Percentiles rank a stretch among this genome's conserved stretches.
These are phyloP conservation scores for Nannobrachium achirus DNA, from an alignment of 2,113 vertebrate species.

Conservation along the genomic window DNA sequence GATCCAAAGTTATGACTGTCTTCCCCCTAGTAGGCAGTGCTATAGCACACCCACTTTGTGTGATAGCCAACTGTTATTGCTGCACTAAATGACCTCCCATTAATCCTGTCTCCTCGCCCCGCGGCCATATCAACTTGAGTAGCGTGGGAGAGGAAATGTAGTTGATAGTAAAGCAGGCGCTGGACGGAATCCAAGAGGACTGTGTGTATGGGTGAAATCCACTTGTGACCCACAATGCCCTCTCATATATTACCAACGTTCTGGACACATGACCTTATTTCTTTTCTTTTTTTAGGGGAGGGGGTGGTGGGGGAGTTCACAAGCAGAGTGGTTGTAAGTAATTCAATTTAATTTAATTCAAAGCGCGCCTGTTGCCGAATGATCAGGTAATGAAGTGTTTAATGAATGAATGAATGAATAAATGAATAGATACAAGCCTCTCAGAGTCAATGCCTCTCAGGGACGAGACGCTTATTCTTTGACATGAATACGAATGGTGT, in stretches of 20 bases:
- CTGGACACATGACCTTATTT: neutral
- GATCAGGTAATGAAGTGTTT: slow-evolving; percentile 46
- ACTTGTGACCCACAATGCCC: neutral
- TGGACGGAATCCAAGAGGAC: slow-evolving; percentile 14
- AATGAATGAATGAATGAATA: slow-evolving; percentile 35
- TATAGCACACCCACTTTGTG: slow-evolving; percentile 40
- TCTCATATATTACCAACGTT: neutral
- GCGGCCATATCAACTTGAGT: slow-evolving; percentile 49
- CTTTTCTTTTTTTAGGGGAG: no score
- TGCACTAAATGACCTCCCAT: slow-evolving; percentile 46
- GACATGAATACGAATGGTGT: slow-evolving; percentile 14
- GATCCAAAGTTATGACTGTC: slow-evolving; percentile 42
- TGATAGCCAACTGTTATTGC: slow-evolving; percentile 58
- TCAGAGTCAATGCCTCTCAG: neutral
- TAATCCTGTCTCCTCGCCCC: slow-evolving; percentile 44
- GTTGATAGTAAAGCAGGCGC: slow-evolving; percentile 11
- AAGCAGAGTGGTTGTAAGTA: slow-evolving; percentile 29
- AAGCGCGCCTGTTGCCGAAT: slow-evolving; percentile 20
- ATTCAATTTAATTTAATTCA: slow-evolving; percentile 38
- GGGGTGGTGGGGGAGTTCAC: neutral
- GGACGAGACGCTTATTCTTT: neutral
- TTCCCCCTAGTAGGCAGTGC: slow-evolving; percentile 32
- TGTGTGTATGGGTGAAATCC: neutral
- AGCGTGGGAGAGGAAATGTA: slow-evolving; percentile 31
- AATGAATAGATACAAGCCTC: slow-evolving; percentile 40